Conservation (phyloP, 2,888 invertebrate species). For the Paralinhomoeus sp. region DNA sequence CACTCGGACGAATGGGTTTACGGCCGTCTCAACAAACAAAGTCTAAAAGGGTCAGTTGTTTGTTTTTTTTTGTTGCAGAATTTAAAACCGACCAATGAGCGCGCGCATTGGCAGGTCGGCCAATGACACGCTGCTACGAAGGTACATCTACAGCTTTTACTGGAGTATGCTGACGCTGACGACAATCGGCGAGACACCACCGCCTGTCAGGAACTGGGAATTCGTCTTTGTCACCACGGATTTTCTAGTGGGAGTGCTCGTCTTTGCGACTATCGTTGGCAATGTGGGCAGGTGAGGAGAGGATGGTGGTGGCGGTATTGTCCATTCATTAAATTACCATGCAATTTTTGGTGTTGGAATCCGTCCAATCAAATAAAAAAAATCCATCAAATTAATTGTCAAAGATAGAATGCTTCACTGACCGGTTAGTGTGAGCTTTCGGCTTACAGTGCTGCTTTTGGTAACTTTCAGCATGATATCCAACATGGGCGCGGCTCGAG, state of each 20-base stretch:
- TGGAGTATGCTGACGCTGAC: slow-evolving; percentile 26
- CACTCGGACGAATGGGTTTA: slow-evolving; percentile 28
- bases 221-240: slow-evolving; percentile 76
- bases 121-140: slow-evolving; percentile 18
- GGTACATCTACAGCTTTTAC: slow-evolving; percentile 26
- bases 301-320: too few species aligned
- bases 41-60: slow-evolving; percentile 14
- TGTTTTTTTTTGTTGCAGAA: slow-evolving; percentile 3
- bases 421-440: too few species aligned
- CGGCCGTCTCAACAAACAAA: slow-evolving; percentile 18
- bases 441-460: background rate
- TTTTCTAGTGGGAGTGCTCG: slow-evolving; percentile 73
- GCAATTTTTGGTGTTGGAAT: too few species aligned
- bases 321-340: too few species aligned
- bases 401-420: too few species aligned
- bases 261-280: slow-evolving; percentile 89
- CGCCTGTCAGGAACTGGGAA: slow-evolving; percentile 67
- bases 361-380: too few species aligned
- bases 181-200: slow-evolving; percentile 43
- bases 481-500: slow-evolving; percentile 80
- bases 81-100: background rate
- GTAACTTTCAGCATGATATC: slow-evolving; percentile 36
- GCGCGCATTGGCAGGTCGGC: background rate
- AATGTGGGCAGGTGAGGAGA: slow-evolving; percentile 45
- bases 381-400: too few species aligned